phyloP scores from a whole-genome alignment of 1,140 invertebrate species.

The Branchinecta lindahli region DNA sequence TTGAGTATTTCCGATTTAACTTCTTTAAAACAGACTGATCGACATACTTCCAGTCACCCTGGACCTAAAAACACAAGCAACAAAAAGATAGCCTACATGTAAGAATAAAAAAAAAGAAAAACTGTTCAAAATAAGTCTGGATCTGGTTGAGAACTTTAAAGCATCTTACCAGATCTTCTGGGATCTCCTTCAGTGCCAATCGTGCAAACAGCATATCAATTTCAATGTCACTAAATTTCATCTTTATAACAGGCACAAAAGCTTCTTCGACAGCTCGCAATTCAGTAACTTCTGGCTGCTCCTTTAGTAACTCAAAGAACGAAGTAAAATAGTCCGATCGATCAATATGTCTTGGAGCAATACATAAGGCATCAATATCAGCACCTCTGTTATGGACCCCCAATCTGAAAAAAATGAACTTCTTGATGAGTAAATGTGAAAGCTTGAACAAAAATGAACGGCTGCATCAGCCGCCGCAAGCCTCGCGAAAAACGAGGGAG shows the following conservation, averaged over 20 bases:
- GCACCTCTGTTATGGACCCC: slow-evolving; percentile 92
- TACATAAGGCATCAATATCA: slow-evolving; percentile 97
- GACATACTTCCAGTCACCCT: too few relatives aligned
- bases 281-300: slow-evolving; percentile 71
- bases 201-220: slow-evolving; percentile 95
- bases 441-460: too few relatives aligned
- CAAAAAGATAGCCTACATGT: too few relatives aligned
- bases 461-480: too few relatives aligned
- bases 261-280: slow-evolving; percentile 87
- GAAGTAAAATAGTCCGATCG: slow-evolving; percentile 85
- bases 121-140: too few relatives aligned
- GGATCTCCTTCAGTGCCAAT: slow-evolving; percentile 80
- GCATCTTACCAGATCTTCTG: slow-evolving; percentile 41
- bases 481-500: too few relatives aligned
- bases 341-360: slow-evolving; percentile 88
- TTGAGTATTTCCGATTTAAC: too few relatives aligned
- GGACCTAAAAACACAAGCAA: too few relatives aligned
- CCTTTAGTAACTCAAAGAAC: slow-evolving; percentile 79
- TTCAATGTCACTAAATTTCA: slow-evolving; percentile 97
- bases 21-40: too few relatives aligned
- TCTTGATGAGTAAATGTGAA: too few relatives aligned
- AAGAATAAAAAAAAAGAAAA: too few relatives aligned
- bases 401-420: slow-evolving; percentile 35
- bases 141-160: too few relatives aligned
- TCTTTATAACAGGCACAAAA: slow-evolving; percentile 98